Conservation (phyloP, 2,113 vertebrate species). For the Nestor notabilis region DNA sequence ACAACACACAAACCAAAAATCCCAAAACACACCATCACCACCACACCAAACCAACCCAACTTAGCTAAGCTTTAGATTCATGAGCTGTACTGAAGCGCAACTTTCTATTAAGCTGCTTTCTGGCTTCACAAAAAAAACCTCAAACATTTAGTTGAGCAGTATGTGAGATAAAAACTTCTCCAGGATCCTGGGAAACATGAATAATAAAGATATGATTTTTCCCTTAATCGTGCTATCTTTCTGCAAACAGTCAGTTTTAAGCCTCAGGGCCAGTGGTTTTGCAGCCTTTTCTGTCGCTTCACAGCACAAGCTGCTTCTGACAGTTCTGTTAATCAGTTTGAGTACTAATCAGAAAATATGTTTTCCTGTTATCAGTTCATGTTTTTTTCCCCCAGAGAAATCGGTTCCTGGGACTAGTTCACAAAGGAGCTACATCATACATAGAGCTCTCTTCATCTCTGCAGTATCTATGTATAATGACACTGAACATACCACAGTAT, state of each 20-base stretch:
- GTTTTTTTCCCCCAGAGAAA: background rate
- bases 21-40: background rate
- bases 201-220: background rate
- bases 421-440: background rate
- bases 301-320: background rate
- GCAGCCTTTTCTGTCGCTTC: background rate
- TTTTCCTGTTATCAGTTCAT: background rate
- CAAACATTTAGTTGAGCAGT: background rate
- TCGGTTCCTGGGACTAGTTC: background rate
- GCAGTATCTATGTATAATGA: background rate
- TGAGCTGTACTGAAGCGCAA: background rate
- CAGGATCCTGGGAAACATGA: background rate
- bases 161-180: background rate
- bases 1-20: accelerated
- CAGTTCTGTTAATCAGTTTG: background rate
- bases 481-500: background rate
- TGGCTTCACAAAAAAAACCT: background rate
- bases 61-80: background rate
- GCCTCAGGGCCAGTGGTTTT: background rate
- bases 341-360: background rate
- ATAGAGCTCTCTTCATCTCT: background rate
- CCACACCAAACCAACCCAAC: background rate
- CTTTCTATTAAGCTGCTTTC: background rate
- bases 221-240: background rate
- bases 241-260: background rate